Evolutionary conservation across 2,113 vertebrate species (phyloP).

Genomic region (Cryptoleucopteryx plumbea): DNA sequence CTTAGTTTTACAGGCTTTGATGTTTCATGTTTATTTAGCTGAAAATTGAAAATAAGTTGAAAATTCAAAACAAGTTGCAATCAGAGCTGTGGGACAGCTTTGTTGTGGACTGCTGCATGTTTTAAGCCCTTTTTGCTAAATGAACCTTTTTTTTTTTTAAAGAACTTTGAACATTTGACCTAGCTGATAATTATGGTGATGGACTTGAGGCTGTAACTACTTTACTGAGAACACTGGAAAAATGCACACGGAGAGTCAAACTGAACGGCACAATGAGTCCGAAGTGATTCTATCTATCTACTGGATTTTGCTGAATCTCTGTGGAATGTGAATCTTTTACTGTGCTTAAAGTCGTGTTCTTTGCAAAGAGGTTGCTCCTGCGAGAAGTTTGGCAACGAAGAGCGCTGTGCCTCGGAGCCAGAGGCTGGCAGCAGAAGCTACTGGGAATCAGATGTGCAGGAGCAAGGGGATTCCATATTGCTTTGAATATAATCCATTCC

Average conservation of each 20-base stretch:
- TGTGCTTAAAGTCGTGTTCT: neutral
- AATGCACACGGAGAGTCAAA: neutral
- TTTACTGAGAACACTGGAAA: neutral
- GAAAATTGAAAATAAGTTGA: constrained; percentile 26
- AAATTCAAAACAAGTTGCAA: neutral
- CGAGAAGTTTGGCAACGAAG: neutral
- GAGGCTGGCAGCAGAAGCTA: too few species aligned
- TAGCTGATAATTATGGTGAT: neutral
- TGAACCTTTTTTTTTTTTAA: neutral
- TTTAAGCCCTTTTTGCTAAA: neutral
- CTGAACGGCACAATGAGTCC: neutral
- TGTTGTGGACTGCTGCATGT: neutral
- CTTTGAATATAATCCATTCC: neutral
- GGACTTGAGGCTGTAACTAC: neutral
- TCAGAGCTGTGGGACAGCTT: neutral
- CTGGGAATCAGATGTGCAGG: neutral
- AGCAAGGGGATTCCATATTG: neutral
- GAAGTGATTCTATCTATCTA: neutral
- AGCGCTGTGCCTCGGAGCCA: neutral
- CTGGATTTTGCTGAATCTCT: neutral
- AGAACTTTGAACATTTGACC: neutral
- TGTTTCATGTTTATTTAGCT: constrained; percentile 24
- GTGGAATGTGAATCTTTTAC: neutral
- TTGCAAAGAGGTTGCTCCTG: neutral
- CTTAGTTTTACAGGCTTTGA: constrained; percentile 15